A percentile compares a stretch with the other conserved stretches of the same genome.
Evolutionary conservation across 2,888 invertebrate genomes (phyloP).

Genomic region (Hypena proboscidalis): DNA sequence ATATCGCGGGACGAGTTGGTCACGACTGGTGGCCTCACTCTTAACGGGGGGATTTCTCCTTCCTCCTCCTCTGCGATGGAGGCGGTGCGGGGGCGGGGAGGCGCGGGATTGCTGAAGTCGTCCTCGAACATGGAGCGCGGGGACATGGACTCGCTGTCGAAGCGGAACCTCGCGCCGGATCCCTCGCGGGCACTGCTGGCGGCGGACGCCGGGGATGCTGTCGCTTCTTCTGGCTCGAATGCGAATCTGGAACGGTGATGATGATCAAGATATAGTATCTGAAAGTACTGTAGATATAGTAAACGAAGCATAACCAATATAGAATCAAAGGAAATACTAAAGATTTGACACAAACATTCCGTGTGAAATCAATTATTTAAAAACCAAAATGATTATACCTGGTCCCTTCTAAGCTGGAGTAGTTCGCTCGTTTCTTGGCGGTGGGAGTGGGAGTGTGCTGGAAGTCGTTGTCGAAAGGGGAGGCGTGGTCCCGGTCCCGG

Average conservation of each 20-base stretch:
- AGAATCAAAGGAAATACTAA: too few species aligned
- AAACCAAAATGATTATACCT: constrained; percentile 62
- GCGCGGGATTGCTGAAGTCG: constrained; percentile 85
- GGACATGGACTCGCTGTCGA: constrained; percentile 77
- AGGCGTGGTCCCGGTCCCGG: constrained; percentile 75
- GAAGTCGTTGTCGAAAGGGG: constrained; percentile 87
- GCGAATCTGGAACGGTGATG: constrained; percentile 57
- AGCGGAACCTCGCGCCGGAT: constrained; percentile 69
- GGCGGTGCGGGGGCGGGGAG: constrained; percentile 70
- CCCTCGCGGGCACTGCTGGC: constrained; percentile 62
- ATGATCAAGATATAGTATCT: background rate
- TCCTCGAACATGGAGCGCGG: constrained; percentile 87
- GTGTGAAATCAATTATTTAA: too few species aligned
- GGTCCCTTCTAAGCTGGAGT: constrained; percentile 72
- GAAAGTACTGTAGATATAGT: background rate
- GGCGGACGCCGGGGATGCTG: constrained; percentile 66
- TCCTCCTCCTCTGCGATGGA: constrained; percentile 81
- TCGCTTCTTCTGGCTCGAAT: constrained; percentile 70
- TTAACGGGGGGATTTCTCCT: constrained; percentile 68
- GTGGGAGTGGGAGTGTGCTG: constrained; percentile 72
- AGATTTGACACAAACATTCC: too few species aligned
- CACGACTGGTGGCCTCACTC: constrained; percentile 59
- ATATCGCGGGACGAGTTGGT: constrained; percentile 84
- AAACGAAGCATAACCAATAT: too few species aligned
- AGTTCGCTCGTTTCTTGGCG: constrained; percentile 66